Evolutionary conservation across 2,113 vertebrate genomes (phyloP).

Genomic region (Gallinago media): DNA sequence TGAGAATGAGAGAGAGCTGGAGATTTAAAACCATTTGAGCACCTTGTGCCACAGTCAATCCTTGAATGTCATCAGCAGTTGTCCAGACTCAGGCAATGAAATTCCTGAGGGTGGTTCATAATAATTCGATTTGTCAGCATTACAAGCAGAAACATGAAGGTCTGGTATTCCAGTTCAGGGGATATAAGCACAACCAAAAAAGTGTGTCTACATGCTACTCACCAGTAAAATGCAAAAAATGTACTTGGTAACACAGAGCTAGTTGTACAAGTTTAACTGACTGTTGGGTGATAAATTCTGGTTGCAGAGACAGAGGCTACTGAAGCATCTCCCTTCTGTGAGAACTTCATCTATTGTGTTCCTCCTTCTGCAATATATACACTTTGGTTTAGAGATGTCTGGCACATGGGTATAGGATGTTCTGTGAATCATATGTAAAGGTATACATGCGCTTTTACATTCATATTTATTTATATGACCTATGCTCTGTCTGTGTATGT

Average conservation of each 20-base stretch:
- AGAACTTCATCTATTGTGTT: background rate
- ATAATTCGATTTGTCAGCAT: slow-evolving; percentile 38
- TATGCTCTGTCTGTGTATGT: background rate
- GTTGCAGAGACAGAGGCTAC: background rate
- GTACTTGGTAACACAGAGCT: background rate
- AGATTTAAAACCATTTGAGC: slow-evolving; percentile 27
- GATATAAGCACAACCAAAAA: background rate
- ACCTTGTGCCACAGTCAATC: background rate
- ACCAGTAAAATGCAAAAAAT: background rate
- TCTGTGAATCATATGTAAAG: background rate
- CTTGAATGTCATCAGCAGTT: background rate
- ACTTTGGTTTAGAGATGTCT: background rate
- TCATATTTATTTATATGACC: background rate
- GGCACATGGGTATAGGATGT: background rate
- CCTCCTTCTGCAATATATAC: background rate
- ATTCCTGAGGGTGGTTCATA: slow-evolving; percentile 17
- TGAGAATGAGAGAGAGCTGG: background rate
- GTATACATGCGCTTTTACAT: background rate
- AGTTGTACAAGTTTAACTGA: background rate
- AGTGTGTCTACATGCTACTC: background rate
- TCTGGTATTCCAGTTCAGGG: background rate
- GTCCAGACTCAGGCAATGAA: background rate
- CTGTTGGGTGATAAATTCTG: background rate
- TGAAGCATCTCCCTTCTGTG: background rate
- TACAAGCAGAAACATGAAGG: background rate